Evolutionary conservation across 1,140 invertebrate genomes (phyloP).

Genomic region (Kradibia gibbosae): DNA sequence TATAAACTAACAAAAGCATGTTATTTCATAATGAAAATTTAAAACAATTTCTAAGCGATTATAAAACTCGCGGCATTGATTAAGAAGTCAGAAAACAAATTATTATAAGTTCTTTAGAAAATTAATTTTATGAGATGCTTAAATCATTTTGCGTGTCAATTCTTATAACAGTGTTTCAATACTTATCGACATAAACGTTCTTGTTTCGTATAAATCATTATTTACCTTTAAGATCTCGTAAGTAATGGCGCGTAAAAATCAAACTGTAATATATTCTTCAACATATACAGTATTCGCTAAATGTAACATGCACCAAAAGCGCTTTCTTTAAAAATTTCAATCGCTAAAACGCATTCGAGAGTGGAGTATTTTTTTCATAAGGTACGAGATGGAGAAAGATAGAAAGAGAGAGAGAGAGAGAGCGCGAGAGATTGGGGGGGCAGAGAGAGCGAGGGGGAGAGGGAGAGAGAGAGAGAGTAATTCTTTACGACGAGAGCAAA

Average conservation of each 20-base stretch:
- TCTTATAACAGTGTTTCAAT: constrained; percentile 23
- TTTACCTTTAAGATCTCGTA: constrained; percentile 21
- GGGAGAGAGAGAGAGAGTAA: not conserved
- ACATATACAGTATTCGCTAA: constrained; percentile 3
- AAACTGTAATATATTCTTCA: constrained; percentile 13
- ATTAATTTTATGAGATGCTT: constrained; percentile 34
- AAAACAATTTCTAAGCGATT: not conserved
- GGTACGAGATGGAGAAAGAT: too few species aligned
- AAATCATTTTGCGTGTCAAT: constrained; percentile 37
- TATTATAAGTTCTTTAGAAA: constrained; percentile 33
- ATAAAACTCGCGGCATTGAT: not conserved
- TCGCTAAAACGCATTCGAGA: constrained; percentile 21
- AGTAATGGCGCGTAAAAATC: constrained; percentile 49
- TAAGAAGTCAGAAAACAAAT: constrained; percentile 27
- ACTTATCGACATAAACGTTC: constrained; percentile 39
- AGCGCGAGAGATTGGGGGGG: too few species aligned
- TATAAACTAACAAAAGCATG: not conserved
- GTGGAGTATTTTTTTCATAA: constrained; percentile 8
- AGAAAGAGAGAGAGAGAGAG: too few species aligned
- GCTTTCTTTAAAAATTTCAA: constrained; percentile 43
- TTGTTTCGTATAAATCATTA: constrained; percentile 41
- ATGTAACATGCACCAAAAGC: constrained; percentile 18
- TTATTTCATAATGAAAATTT: not conserved
- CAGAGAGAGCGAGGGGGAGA: too few species aligned
- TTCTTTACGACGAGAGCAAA: constrained; percentile 47